phyloP scores from a whole-genome alignment of 2,888 invertebrate species.

The Mactromeris polynyma region DNA sequence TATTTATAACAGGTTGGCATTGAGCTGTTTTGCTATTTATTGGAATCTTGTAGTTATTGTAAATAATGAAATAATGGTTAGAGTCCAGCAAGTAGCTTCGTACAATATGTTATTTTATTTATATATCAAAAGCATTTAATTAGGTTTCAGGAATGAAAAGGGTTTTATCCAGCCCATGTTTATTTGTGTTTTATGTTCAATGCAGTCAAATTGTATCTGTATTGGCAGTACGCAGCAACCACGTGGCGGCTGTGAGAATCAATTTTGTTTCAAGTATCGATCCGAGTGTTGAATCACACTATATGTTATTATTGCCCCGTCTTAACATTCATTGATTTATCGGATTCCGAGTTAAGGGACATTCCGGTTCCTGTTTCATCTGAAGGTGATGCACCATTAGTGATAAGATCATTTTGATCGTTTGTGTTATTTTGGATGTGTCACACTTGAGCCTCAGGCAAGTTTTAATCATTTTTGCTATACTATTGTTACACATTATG shows the following conservation, averaged over 20 bases:
- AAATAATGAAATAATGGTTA: background rate
- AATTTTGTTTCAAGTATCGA: conserved; percentile 18
- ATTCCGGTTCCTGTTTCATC: background rate
- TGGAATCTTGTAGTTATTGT: background rate
- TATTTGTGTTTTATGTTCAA: background rate
- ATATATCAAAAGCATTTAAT: background rate
- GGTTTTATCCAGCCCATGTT: background rate
- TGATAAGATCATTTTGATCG: background rate
- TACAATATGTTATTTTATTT: background rate
- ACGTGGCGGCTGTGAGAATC: background rate
- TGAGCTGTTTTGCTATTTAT: no score
- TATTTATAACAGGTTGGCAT: no score
- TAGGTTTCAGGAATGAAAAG: background rate
- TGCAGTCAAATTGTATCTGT: background rate
- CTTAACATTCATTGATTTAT: conserved; percentile 10
- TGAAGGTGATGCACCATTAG: background rate
- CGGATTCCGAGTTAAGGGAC: background rate
- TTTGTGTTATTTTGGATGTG: background rate
- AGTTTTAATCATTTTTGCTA: background rate
- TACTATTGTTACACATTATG: background rate
- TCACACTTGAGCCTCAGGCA: background rate
- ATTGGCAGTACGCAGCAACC: background rate
- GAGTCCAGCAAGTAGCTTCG: background rate
- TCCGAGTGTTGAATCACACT: conserved; percentile 18
- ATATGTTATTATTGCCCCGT: background rate